phyloP scores from a whole-genome alignment of 1,140 invertebrate genomes.

The Drosophila trapezifrons region DNA sequence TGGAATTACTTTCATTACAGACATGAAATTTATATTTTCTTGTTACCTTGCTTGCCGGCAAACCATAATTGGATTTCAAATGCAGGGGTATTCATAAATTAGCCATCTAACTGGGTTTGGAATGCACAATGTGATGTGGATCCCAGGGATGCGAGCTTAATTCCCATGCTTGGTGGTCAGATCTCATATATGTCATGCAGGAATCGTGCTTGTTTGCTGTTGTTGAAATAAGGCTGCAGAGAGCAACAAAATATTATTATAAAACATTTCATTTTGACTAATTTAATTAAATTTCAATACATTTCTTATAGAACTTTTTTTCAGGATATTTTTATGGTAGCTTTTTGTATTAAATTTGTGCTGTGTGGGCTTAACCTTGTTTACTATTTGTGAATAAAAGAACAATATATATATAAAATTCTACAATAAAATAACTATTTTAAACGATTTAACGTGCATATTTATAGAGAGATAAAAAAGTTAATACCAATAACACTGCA shows the following conservation, averaged over 20 bases:
- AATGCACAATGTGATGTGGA: neutral
- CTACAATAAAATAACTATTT: neutral
- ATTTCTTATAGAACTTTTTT: too few species aligned
- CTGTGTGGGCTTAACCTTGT: too few species aligned
- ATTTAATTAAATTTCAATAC: neutral
- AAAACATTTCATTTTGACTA: neutral
- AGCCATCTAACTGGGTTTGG: conserved; percentile 7
- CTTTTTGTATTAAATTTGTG: too few species aligned
- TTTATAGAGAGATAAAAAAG: neutral
- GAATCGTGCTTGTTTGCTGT: conserved; percentile 8
- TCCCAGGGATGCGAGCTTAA: conserved; percentile 4
- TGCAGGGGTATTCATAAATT: conserved; percentile 35
- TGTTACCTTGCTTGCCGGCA: neutral
- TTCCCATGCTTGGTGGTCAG: conserved; percentile 2
- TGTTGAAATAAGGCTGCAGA: neutral
- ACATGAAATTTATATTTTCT: conserved; percentile 30
- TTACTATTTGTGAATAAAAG: too few species aligned
- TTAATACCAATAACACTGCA: too few species aligned
- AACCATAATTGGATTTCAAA: conserved; percentile 40
- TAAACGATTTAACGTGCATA: neutral
- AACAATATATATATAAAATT: neutral
- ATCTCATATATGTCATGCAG: conserved; percentile 3
- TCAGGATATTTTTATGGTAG: too few species aligned
- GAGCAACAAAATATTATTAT: neutral
- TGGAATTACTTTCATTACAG: conserved; percentile 5